Conservation (phyloP, 1,140 invertebrate species). For the Polypedilum vanderplanki region DNA sequence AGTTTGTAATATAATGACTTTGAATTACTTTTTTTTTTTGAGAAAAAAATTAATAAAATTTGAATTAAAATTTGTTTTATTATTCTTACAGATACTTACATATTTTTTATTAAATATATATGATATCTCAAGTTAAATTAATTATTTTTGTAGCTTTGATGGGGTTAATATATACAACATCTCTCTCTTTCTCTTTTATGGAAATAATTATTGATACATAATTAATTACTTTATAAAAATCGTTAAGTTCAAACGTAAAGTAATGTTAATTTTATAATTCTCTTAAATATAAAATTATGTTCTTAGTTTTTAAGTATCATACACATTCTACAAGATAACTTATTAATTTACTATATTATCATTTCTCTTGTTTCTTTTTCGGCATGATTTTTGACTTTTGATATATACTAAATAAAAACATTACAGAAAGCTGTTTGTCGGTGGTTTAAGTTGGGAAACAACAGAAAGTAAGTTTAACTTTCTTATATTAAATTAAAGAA, state of each 20-base stretch:
- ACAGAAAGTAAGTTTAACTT: constrained; percentile 89
- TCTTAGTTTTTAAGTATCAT: not conserved
- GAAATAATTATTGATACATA: no score
- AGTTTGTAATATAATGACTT: not conserved
- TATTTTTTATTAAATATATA: not conserved
- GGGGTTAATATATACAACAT: not conserved
- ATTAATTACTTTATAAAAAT: no score
- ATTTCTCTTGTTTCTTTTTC: constrained; percentile 16
- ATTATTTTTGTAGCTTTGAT: not conserved
- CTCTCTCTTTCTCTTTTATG: no score
- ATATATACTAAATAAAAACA: constrained; percentile 21
- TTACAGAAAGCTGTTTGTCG: constrained; percentile 96
- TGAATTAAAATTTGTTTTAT: not conserved
- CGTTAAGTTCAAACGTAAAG: no score
- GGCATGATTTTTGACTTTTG: not conserved
- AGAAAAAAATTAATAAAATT: not conserved
- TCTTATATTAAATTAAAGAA: constrained; percentile 22
- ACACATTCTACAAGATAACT: not conserved
- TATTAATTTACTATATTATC: not conserved
- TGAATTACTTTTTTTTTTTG: not conserved
- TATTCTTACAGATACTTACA: not conserved
- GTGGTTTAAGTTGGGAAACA: constrained; percentile 94
- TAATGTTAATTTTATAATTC: no score
- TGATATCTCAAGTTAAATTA: not conserved
- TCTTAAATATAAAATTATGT: no score